These are phyloP conservation scores for Hephaestus fuliginosus DNA, from an alignment of 2,797 vertebrate genomes.

Conservation along the genomic window DNA sequence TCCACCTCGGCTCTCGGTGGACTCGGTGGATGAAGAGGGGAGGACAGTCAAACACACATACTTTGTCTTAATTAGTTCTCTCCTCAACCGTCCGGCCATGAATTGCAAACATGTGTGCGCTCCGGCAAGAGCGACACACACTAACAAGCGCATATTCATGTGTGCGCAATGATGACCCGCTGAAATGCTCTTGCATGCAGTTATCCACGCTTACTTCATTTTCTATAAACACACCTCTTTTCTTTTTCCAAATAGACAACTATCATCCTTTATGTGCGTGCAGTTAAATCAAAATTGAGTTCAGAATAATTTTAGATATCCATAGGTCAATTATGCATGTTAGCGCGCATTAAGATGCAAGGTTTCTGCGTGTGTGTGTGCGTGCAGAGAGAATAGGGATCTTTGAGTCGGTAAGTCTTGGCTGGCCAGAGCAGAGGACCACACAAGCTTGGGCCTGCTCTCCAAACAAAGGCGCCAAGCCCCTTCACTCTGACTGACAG, in stretches of 20 bases:
- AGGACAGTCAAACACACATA: constrained; percentile 76
- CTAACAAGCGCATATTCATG: constrained; percentile 41
- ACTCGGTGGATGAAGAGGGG: constrained; percentile 60
- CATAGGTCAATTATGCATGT: constrained; percentile 30
- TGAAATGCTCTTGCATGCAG: constrained; percentile 37
- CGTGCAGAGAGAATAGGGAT: constrained; percentile 64
- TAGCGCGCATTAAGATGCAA: constrained; percentile 46
- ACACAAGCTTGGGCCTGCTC: constrained; percentile 85
- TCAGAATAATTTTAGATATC: constrained; percentile 23
- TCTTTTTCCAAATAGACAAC: constrained; percentile 7
- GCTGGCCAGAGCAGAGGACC: constrained; percentile 80
- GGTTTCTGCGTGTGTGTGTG: constrained; percentile 26
- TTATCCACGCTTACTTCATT: constrained; percentile 30
- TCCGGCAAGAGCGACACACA: constrained; percentile 40
- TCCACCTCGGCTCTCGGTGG: constrained; percentile 55
- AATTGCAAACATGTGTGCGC: constrained; percentile 81
- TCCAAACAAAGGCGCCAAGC: constrained; percentile 84
- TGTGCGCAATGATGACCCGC: constrained; percentile 10
- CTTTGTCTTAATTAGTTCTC: constrained; percentile 82
- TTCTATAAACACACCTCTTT: constrained; percentile 18
- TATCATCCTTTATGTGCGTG: background rate
- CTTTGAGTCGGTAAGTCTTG: constrained; percentile 69
- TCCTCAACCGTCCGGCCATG: constrained; percentile 67
- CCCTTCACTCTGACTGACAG: constrained; percentile 84
- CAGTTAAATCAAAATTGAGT: constrained; percentile 4